phyloP scores from a whole-genome alignment of 1,140 invertebrate genomes.

The Apis mellifera region Amel_HAv3.1 CM009936.2:17497001-17497500 shows the following conservation, averaged over 20 bases:
- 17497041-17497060: constrained; percentile 56
- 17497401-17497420: no score
- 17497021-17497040: constrained; percentile 62
- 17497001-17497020: constrained; percentile 79
- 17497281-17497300: no score
- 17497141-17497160: constrained; percentile 77
- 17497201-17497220: constrained; percentile 75
- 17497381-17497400: no score
- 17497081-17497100: constrained; percentile 74
- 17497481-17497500: constrained; percentile 66
- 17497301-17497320: no score
- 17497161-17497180: constrained; percentile 73
- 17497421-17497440: constrained; percentile 44
- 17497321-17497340: no score
- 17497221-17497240: constrained; percentile 26
- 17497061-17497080: constrained; percentile 74
- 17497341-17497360: no score
- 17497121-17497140: constrained; percentile 56
- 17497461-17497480: constrained; percentile 58
- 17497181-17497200: constrained; percentile 62
- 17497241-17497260: constrained; percentile 44
- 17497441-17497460: constrained; percentile 57
- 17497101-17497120: constrained; percentile 74
- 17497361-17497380: no score
- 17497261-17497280: no score